Evolutionary conservation across 1,140 invertebrate genomes (phyloP).

Genomic region (Philaenus spumarius): DNA sequence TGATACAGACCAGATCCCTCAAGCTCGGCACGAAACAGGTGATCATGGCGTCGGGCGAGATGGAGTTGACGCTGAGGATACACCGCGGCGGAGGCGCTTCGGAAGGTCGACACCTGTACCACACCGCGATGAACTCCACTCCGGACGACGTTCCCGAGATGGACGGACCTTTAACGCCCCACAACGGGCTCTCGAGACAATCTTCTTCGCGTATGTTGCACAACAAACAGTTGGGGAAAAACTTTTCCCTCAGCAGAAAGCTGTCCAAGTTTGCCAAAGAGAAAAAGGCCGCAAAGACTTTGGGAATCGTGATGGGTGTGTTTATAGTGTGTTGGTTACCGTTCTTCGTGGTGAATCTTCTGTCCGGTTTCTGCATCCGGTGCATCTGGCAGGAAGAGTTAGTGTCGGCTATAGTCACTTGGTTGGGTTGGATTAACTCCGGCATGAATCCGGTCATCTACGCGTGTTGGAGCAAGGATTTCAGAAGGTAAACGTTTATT

Average conservation of each 20-base stretch:
- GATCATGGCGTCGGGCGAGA: conserved; percentile 68
- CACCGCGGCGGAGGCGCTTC: conserved; percentile 64
- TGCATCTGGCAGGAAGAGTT: conserved; percentile 85
- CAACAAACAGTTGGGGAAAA: conserved; percentile 56
- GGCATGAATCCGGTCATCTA: conserved; percentile 98
- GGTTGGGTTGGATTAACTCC: conserved; percentile 99
- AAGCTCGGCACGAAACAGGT: conserved; percentile 84
- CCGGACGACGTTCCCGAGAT: conserved; percentile 27
- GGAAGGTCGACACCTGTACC: conserved; percentile 29
- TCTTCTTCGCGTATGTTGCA: conserved; percentile 45
- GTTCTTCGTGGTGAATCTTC: conserved; percentile 94
- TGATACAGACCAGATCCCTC: conserved; percentile 84
- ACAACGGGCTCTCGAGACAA: conserved; percentile 61
- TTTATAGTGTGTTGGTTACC: conserved; percentile 98
- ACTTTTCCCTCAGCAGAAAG: conserved; percentile 83
- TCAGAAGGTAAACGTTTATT: conserved; percentile 72
- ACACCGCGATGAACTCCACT: conserved; percentile 38
- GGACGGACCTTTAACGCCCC: conserved; percentile 53
- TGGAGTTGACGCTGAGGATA: conserved; percentile 79
- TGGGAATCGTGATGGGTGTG: conserved; percentile 95
- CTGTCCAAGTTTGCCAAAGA: conserved; percentile 89
- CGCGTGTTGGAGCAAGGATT: conserved; percentile 93
- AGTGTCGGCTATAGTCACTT: conserved; percentile 89
- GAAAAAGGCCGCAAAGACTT: conserved; percentile 92
- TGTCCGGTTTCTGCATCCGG: conserved; percentile 82